Evolutionary conservation across 2,888 invertebrate species (phyloP), one percentile per base, ranked within the genome.

Genomic region (Sarcophaga carnaria): DNA sequence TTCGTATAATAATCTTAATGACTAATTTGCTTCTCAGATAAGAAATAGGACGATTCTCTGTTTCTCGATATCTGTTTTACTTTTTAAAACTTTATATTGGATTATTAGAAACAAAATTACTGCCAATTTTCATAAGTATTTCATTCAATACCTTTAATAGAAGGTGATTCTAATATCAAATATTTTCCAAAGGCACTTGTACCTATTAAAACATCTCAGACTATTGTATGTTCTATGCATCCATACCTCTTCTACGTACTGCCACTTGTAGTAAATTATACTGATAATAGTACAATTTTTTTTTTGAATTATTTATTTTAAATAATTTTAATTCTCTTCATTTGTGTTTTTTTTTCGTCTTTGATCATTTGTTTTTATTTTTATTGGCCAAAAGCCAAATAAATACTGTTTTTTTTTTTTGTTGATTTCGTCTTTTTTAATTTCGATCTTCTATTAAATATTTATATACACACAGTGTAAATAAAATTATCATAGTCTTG

Each of bases 301-400:
- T 60, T 67, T 0, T 20, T 20, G 4, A 66, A 74, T 74, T 47
- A 66, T 59, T 60, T 67, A 62, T 47, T 71, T n/a, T 20, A 64
- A 64, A 79, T 54, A 72, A 47, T 62, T 71, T 59, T 59, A 2
- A 17, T 79, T 37, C 37, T 54, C 59, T 64, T 71, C 54, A 62
- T 3, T 62, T 22, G 22, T 74, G 25, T 66, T 37, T 37, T 17
- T 25, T 62, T 74, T 74, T 20, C 27, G 27, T 66, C 66, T 59
- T 37, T 45, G 14, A 17, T 59, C 22, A 75, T 37, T 70, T 76
- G 75, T 25, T 80, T 67, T 75, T 69, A 74, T 81, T 75, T 67
- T n/a, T 74, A 17, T 85, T 85, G 85, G 81, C 81, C 78, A 75
- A 82, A 62, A 67, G 14, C 81, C 81, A 82, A 80, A 14, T 70